Percentiles rank a stretch among this genome's conserved stretches.
phyloP scores from a whole-genome alignment of 2,888 invertebrate species.

The Abscondita cerata region DNA sequence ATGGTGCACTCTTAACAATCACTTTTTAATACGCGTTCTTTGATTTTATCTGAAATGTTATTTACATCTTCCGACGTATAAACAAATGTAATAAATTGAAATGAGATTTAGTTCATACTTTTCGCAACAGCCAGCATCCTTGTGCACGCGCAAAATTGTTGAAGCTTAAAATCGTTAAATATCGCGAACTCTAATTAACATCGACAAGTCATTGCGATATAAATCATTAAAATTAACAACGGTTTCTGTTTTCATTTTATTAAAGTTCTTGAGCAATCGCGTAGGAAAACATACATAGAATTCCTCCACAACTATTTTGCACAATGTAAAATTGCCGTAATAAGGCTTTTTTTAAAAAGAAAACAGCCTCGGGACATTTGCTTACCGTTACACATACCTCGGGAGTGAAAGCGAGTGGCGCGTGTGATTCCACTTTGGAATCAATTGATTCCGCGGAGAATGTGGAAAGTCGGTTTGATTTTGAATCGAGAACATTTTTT shows the following conservation, averaged over 20 bases:
- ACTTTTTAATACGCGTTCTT: no score
- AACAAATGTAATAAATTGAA: no score
- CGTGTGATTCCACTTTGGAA: constrained; percentile 35
- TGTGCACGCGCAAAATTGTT: no score
- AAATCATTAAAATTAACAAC: neutral
- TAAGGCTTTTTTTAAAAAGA: constrained; percentile 30
- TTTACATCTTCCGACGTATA: no score
- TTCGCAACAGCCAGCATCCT: no score
- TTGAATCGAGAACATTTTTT: constrained; percentile 3
- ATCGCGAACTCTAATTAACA: no score
- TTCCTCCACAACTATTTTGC: neutral
- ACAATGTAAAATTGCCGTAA: neutral
- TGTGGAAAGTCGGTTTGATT: constrained; percentile 45
- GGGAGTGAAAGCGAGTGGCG: constrained; percentile 43
- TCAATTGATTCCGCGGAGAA: constrained; percentile 41
- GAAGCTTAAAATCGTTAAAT: no score
- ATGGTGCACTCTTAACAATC: no score
- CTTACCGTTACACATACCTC: constrained; percentile 45
- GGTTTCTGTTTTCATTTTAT: neutral
- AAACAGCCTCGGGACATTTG: constrained; percentile 6
- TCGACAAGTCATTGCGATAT: no score
- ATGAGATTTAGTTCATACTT: no score
- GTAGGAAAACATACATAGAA: no score
- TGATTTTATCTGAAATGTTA: no score
- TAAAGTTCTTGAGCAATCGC: neutral